Base-by-base conservation (phyloP, 1,140 invertebrate genomes). In the Bacillus rossius region DNA sequence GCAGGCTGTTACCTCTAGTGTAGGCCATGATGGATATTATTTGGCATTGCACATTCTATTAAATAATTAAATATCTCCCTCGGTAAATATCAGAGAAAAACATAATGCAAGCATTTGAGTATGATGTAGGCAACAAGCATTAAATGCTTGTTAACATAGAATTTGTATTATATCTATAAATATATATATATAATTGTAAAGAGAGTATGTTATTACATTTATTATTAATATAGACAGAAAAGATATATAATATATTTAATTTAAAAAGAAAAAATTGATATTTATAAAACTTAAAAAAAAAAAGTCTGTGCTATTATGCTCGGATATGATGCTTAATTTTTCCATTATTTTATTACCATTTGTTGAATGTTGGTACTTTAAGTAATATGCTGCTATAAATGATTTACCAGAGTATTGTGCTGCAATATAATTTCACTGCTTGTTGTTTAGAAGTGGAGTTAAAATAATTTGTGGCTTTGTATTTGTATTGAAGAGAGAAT, bases 161-260 rank as follows among this genome's bases (percentile, higher is more conserved):
- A 50, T 50, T 50, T 50, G 48, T 50, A 50, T 34, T 34, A 50
- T 50, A 50, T 17, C 13, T 29, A 29, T 50, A 50, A 34, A 50
- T 50, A 50, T 50, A 34, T 50, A 50, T 50, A 29, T 29, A 29
- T 48, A 48, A 22, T 48, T 34, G 29, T 34, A 34, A 34, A 34
- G 29, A 34, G 8, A 47, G 19, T 47, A 47, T 47, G 23, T 7
- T 48, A 48, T 48, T 48, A 48, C 26, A 34, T 48, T 25, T 48
- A 50, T 34, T 50, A 50, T 29, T 34, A 50, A 50, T 23, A 50
- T 50, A 50, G 48, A 50, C 22, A 23, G 22, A 48, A 25, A 50
- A 29, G 26, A 50, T 50, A 50, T 50, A 50, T 50, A 50, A 50
- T 50, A 50, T 50, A 50, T 50, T 50, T 50, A 50, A 50, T 50